Conservation (phyloP, 2,113 vertebrate species). For the Pycnonotus jocosus region DNA sequence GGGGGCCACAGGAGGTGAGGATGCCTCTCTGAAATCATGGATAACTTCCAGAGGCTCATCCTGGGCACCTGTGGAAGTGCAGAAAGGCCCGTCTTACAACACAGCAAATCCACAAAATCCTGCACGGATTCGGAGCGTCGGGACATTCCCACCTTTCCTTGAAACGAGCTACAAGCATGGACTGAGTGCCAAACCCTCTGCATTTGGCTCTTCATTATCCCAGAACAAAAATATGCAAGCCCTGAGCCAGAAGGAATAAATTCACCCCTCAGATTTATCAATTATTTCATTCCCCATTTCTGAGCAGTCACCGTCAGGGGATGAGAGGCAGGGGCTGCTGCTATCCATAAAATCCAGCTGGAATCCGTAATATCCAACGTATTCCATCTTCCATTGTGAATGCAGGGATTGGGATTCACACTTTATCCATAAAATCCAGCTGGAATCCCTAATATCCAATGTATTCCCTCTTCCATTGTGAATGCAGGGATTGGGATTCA, state of each 20-base stretch:
- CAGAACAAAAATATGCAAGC: background rate
- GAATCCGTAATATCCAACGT: background rate
- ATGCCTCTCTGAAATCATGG: background rate
- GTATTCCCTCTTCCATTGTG: background rate
- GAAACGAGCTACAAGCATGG: background rate
- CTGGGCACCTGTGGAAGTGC: background rate
- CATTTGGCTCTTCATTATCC: background rate
- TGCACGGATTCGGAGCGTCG: rapidly evolving
- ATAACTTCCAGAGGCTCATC: background rate
- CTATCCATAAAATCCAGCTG: background rate
- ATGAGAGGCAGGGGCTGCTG: background rate
- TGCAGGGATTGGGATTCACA: background rate
- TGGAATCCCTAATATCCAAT: background rate
- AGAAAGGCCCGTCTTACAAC: background rate
- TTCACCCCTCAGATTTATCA: background rate
- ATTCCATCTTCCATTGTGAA: background rate
- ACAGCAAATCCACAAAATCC: background rate
- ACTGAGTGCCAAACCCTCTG: background rate
- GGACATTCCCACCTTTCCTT: background rate
- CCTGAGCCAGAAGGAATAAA: background rate
- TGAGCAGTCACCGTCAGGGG: background rate
- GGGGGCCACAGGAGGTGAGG: background rate
- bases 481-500: background rate
- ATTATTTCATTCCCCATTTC: background rate
- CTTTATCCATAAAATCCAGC: background rate